These are phyloP conservation scores for Dryoscopus gambensis DNA, from an alignment of 2,113 vertebrate species.

Conservation along the genomic window DNA sequence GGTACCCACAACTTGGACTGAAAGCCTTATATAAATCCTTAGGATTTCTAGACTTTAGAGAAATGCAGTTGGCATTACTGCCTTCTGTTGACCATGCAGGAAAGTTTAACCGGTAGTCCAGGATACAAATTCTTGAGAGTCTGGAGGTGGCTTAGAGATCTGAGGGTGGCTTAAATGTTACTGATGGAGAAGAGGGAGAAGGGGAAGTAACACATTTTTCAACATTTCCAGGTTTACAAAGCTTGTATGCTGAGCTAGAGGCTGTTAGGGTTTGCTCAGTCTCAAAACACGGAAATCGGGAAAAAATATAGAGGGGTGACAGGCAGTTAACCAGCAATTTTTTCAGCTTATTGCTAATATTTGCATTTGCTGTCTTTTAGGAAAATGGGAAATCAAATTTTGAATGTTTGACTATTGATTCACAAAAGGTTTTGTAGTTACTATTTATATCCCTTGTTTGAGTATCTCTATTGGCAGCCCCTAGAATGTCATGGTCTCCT, in stretches of 20 bases:
- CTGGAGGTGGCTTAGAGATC: not conserved
- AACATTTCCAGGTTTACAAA: not conserved
- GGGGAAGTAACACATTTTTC: not conserved
- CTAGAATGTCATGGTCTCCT: not conserved
- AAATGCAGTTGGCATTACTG: not conserved
- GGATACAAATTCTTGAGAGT: not conserved
- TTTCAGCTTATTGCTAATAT: not conserved
- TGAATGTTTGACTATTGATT: not conserved
- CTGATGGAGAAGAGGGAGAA: not conserved
- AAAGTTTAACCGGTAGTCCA: not conserved
- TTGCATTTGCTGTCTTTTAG: not conserved
- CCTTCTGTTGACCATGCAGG: not conserved
- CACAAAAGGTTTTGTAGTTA: not conserved
- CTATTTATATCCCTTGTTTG: not conserved
- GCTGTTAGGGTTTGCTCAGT: not conserved
- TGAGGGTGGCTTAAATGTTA: slow-evolving; percentile 9
- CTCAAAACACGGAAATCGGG: not conserved
- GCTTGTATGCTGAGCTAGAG: not conserved
- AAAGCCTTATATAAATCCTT: slow-evolving; percentile 27
- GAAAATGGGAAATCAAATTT: not conserved
- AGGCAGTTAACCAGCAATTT: not conserved
- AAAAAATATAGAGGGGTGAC: not conserved
- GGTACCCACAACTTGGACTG: not conserved
- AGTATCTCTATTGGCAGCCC: not conserved
- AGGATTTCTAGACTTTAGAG: not conserved